Evolutionary conservation across 2,113 vertebrate species (phyloP).

Genomic region (Polypterus bichir): DNA sequence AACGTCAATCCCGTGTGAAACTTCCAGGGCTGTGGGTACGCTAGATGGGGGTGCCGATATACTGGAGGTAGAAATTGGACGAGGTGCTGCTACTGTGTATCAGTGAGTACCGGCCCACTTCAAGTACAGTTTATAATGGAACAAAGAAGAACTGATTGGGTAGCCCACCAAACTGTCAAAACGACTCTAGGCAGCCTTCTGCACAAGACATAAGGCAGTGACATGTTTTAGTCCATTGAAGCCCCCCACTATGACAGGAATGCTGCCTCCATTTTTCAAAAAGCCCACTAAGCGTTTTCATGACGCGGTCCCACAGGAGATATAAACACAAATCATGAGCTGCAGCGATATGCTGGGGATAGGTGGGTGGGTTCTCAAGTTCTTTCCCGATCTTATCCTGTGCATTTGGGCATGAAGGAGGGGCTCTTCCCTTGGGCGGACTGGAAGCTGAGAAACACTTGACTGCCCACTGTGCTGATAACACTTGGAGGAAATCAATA

Average conservation of each 20-base stretch:
- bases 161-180: too few relatives aligned
- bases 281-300: not conserved
- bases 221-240: not conserved
- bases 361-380: not conserved
- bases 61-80: not conserved
- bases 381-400: conserved; percentile 4
- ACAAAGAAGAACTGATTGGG: not conserved
- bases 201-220: not conserved
- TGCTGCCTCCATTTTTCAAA: not conserved
- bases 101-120: not conserved
- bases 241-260: not conserved
- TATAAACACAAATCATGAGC: conserved; percentile 6
- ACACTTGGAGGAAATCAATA: conserved; percentile 26
- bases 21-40: too few relatives aligned
- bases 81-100: not conserved
- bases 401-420: conserved; percentile 9
- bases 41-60: too few relatives aligned
- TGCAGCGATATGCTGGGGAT: not conserved
- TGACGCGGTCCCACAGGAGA: conserved; percentile 1
- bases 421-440: conserved; percentile 7
- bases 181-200: not conserved
- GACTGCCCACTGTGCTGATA: conserved; percentile 21
- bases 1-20: too few relatives aligned
- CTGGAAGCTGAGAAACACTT: conserved; percentile 13
- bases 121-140: not conserved